Conservation (phyloP, 2,113 vertebrate genomes). For the Pica pica region DNA sequence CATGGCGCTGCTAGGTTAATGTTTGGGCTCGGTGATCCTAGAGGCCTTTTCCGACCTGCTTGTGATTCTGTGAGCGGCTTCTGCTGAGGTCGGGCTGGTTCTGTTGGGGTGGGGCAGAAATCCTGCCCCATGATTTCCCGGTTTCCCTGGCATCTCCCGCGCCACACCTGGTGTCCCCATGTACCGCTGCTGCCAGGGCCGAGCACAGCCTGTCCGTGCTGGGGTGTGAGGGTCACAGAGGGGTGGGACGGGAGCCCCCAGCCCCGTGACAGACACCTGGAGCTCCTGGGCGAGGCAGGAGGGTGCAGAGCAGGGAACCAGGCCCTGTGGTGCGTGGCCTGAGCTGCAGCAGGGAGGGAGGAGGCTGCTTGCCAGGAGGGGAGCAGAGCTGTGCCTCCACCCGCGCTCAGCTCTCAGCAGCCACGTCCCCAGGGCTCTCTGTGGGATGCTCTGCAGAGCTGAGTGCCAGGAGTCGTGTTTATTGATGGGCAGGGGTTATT, state of each 20-base stretch:
- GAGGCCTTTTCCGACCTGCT: too few relatives aligned
- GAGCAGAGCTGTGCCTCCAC: background rate
- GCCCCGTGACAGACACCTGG: rapidly evolving
- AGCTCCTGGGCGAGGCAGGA: background rate
- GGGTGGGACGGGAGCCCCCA: rapidly evolving
- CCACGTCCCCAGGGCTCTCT: rapidly evolving
- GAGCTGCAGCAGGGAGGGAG: background rate
- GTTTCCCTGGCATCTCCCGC: background rate
- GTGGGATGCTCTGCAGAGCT: background rate
- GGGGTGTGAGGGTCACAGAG: rapidly evolving
- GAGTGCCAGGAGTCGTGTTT: background rate
- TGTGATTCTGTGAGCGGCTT: rapidly evolving
- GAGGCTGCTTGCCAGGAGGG: background rate
- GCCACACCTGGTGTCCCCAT: rapidly evolving
- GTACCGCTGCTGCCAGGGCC: too few relatives aligned
- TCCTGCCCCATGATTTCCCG: rapidly evolving
- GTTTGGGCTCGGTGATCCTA: rapidly evolving
- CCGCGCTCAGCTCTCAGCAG: rapidly evolving
- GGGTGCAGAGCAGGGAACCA: background rate
- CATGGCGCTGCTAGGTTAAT: rapidly evolving
- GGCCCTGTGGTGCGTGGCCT: background rate
- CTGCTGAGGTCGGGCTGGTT: rapidly evolving
- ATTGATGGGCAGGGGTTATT: background rate
- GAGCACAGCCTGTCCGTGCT: rapidly evolving
- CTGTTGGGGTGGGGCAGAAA: background rate